Evolutionary conservation across 30 jellyfish, hydroid and myxozoan genomes (phyloP).

Genomic region (Morbakka virulenta): DNA sequence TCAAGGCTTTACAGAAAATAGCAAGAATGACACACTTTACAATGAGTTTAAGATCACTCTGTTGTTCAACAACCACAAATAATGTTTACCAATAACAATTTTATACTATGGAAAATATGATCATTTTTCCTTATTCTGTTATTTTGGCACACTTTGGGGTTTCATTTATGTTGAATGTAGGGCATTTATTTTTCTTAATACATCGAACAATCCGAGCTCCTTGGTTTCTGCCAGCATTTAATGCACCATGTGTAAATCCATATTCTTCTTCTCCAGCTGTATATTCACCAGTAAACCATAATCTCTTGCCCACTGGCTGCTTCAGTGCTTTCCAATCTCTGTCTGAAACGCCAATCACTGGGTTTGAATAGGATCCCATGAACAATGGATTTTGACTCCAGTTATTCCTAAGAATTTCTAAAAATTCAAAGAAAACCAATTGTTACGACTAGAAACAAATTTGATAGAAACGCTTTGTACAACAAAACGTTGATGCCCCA

Average conservation of each 20-base stretch:
- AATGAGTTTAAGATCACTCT: too few species aligned
- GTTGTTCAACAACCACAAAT: too few species aligned
- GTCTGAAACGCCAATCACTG: conserved; percentile 34
- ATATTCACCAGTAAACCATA: conserved; percentile 87
- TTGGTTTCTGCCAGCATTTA: conserved; percentile 27
- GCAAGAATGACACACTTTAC: too few species aligned
- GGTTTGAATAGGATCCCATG: conserved; percentile 67
- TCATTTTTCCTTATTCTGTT: too few species aligned
- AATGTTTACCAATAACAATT: too few species aligned
- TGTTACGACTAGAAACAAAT: too few species aligned
- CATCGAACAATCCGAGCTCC: conserved; percentile 19
- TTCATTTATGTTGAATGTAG: too few species aligned
- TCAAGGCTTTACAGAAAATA: too few species aligned
- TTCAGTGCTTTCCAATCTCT: conserved; percentile 22
- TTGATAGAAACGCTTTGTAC: too few species aligned
- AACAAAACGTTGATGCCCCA: too few species aligned
- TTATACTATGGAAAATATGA: too few species aligned
- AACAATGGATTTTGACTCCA: conserved; percentile 59
- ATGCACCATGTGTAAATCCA: conserved; percentile 53
- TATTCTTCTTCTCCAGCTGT: conserved; percentile 27
- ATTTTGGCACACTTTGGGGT: too few species aligned
- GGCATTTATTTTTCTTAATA: conserved; percentile 1
- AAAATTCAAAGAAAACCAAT: background rate
- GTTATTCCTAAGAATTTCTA: conserved; percentile 34
- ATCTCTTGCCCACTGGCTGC: conserved; percentile 51